A percentile compares a stretch with the other conserved stretches of the same genome.
These are phyloP conservation scores for Troides aeacus DNA, from an alignment of 2,888 invertebrate genomes.

Conservation along the genomic window DNA sequence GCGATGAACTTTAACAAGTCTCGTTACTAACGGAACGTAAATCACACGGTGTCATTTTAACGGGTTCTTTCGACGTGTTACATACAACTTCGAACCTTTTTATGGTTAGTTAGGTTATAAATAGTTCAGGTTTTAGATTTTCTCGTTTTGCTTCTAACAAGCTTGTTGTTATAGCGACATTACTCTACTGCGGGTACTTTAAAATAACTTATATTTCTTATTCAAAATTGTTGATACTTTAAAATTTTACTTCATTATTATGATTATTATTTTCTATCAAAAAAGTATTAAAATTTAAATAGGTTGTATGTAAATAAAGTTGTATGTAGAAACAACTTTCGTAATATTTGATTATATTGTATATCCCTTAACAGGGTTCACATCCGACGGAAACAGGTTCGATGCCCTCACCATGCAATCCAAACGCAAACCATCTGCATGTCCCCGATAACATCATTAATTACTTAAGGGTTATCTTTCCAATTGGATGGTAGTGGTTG, in stretches of 20 bases:
- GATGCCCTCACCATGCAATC: conserved; percentile 60
- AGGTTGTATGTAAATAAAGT: too few relatives aligned
- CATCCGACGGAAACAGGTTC: conserved; percentile 55
- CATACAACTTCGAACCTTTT: conserved; percentile 22
- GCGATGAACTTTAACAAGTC: conserved; percentile 18
- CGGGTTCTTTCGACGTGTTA: conserved; percentile 21
- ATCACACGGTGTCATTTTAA: conserved; percentile 27
- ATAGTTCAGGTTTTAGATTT: conserved; percentile 24
- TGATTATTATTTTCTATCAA: too few relatives aligned
- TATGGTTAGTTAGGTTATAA: conserved; percentile 26
- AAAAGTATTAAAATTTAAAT: too few relatives aligned
- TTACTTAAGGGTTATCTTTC: conserved; percentile 31
- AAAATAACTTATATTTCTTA: too few relatives aligned
- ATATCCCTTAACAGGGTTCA: conserved; percentile 8
- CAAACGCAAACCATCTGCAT: conserved; percentile 46
- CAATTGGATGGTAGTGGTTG: conserved; percentile 3
- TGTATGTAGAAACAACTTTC: too few relatives aligned
- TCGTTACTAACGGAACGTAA: conserved; percentile 23
- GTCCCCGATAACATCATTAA: conserved; percentile 38
- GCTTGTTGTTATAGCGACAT: conserved; percentile 4
- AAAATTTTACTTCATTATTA: too few relatives aligned
- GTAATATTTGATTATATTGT: neutral
- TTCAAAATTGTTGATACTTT: too few relatives aligned
- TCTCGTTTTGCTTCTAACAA: conserved; percentile 13
- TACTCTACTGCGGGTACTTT: neutral